Evolutionary conservation across 2,888 invertebrate genomes (phyloP).

Genomic region (Eubasilissa splendida): DNA sequence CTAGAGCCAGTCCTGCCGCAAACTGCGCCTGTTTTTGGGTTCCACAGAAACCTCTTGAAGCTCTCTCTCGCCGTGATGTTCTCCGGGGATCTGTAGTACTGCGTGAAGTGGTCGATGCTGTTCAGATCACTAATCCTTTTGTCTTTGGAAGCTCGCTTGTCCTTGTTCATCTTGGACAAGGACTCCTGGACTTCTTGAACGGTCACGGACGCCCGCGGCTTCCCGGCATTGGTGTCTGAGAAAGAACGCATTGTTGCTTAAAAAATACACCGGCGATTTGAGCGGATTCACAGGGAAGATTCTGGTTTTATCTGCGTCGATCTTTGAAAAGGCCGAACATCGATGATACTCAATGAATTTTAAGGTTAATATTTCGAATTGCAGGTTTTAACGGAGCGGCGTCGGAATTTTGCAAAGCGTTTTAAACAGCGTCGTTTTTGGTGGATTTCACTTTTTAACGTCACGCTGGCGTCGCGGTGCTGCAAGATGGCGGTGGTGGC

Average conservation of each 20-base stretch:
- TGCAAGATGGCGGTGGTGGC: constrained; percentile 60
- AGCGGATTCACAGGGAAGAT: not conserved
- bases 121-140: constrained; percentile 72
- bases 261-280: not conserved
- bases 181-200: not conserved
- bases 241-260: not conserved
- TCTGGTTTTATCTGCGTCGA: too few relatives aligned
- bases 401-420: too few relatives aligned
- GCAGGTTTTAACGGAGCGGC: not conserved
- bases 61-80: constrained; percentile 74
- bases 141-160: constrained; percentile 61
- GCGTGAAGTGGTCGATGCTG: constrained; percentile 75
- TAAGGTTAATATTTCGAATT: too few relatives aligned
- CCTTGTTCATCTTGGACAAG: constrained; percentile 70
- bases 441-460: constrained; percentile 5
- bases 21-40: constrained; percentile 81
- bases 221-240: constrained; percentile 45
- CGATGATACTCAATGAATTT: too few relatives aligned
- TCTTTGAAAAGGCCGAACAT: too few relatives aligned
- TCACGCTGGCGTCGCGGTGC: constrained; percentile 60
- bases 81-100: constrained; percentile 79
- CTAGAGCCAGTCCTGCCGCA: constrained; percentile 85
- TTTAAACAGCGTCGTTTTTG: not conserved
- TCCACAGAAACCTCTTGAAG: constrained; percentile 81
- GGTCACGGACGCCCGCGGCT: constrained; percentile 39